These are phyloP conservation scores for Kryphioiulus occultus DNA, from an alignment of 2,888 invertebrate genomes.

Conservation along the genomic window DNA sequence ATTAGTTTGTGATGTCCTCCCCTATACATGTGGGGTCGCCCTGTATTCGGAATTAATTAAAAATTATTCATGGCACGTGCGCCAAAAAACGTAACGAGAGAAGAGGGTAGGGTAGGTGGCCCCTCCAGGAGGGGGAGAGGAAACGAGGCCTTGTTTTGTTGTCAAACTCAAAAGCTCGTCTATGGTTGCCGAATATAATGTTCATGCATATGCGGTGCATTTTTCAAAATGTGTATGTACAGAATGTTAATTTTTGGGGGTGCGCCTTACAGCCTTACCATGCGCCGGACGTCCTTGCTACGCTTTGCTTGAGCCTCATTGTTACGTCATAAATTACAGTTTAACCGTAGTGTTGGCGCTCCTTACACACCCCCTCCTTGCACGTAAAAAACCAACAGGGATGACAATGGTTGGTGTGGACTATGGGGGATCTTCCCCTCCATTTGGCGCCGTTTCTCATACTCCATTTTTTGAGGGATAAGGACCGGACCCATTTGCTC, in stretches of 20 bases:
- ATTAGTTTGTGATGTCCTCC: neutral
- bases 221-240: neutral
- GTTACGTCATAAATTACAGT: neutral
- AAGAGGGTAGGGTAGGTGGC: constrained; percentile 3
- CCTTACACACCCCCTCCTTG: neutral
- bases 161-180: neutral
- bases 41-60: neutral
- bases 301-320: neutral
- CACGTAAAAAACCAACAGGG: neutral
- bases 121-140: neutral
- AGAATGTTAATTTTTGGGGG: neutral
- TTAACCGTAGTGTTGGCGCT: neutral
- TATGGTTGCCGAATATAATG: neutral
- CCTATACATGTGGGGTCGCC: neutral
- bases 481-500: neutral
- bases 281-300: neutral
- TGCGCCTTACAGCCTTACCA: neutral
- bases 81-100: neutral
- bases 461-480: neutral
- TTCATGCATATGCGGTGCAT: neutral
- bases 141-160: neutral
- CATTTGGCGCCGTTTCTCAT: neutral
- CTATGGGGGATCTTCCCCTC: constrained; percentile 7
- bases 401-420: neutral
- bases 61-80: constrained; percentile 35